Percentiles rank a stretch among this genome's conserved stretches.
phyloP scores from a whole-genome alignment of 2,888 invertebrate genomes.

The Nomada goodeniana region DNA sequence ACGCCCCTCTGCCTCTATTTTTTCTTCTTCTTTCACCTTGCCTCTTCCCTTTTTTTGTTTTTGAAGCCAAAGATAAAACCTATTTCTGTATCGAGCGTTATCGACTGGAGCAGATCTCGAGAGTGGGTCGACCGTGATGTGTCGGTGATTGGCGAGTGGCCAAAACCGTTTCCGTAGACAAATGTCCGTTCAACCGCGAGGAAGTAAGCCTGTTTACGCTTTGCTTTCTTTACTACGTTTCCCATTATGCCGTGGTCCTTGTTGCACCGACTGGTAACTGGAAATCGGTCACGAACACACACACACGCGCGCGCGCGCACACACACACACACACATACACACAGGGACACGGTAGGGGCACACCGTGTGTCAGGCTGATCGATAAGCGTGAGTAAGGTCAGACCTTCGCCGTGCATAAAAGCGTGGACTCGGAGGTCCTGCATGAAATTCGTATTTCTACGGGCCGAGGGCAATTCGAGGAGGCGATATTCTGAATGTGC shows the following conservation, averaged over 20 bases:
- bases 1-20: neutral
- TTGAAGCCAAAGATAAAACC: slow-evolving; percentile 18
- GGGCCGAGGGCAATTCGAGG: neutral
- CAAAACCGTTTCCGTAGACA: slow-evolving; percentile 77
- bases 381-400: slow-evolving; percentile 45
- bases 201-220: slow-evolving; percentile 71
- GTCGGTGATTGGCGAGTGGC: slow-evolving; percentile 85
- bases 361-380: slow-evolving; percentile 28
- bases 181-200: slow-evolving; percentile 72
- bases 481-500: neutral
- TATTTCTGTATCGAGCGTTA: slow-evolving; percentile 55
- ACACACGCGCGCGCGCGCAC: neutral
- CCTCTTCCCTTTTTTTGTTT: neutral
- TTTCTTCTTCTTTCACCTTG: neutral
- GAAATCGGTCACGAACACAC: slow-evolving; percentile 63
- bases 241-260: slow-evolving; percentile 51
- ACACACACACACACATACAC: too few species aligned
- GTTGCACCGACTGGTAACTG: slow-evolving; percentile 28
- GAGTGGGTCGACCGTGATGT: slow-evolving; percentile 78
- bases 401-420: slow-evolving; percentile 15
- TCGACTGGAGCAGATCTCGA: slow-evolving; percentile 61
- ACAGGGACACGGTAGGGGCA: neutral
- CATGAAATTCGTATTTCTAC: neutral
- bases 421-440: neutral
- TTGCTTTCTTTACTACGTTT: slow-evolving; percentile 67